Evolutionary conservation across 2,888 invertebrate genomes (phyloP), one percentile per base, ranked within the genome.

Genomic region (Noctua janthina): DNA sequence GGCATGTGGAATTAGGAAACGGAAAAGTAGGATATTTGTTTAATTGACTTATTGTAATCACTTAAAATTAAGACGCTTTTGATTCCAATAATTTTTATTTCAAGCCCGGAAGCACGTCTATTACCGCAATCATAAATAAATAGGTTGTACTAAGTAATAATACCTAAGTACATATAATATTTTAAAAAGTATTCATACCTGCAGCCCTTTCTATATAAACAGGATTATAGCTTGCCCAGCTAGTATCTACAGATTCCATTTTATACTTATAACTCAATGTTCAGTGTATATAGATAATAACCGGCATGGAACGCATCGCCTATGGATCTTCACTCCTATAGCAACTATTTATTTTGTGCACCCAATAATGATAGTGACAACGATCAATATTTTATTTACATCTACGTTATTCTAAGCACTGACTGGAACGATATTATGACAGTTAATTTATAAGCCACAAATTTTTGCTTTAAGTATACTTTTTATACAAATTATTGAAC

Each of bases 401-500:
- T 85, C 86, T 87, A 85, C 77, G 85, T 87, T 92, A 88, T 83
- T 90, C 89, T 91, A 91, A 90, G 91, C 91, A 92, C 91, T 90
- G 92, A 92, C 92, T 92, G 91, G 91, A 91, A 90, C 80, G 82
- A 87, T 86, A 85, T 86, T 91, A 90, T 87, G 89, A 91, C 88
- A 89, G 88, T 91, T 91, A 83, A 86, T 91, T 90, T 90, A 91
- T 85, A 91, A 90, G 87, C 85, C 91, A 91, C 91, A 93, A 89
- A 89, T 90, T 89, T 92, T 93, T 92, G 93, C 93, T 94, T 94
- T 93, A 92, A 89, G 88, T 93, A 93, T 93, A 94, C 92, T 93
- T 94, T 95, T 95, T 95, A 94, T 95, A 95, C 93, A 93, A 93
- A 93, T 93, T 93, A 93, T 92, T 92, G 92, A 93, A 92, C 92